Base-by-base conservation (phyloP, 1,140 invertebrate species). In the Drosophila virilis region DNA sequence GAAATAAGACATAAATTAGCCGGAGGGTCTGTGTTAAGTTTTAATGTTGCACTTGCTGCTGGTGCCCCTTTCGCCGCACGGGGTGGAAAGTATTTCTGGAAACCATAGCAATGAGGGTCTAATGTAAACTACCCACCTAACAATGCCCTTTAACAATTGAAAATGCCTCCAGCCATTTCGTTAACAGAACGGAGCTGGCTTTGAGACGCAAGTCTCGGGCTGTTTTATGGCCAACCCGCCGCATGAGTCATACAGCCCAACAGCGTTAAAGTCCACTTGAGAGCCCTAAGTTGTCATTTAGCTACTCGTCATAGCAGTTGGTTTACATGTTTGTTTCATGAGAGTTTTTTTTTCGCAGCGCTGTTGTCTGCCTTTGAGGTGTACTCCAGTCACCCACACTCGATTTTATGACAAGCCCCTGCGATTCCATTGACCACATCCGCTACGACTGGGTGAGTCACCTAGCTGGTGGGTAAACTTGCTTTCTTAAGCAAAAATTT, bases 1-100 rank as follows among this genome's bases (percentile, higher is more conserved):
- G 45, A 72, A 80, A 69, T 80, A 72, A 80, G 78, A 78, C 80
- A 84, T 84, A 84, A 84, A 84, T 84, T 84, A 77, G 80, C 77
- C 65, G 32, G 42, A 60, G 80, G 80, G 72, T 74, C 80, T 77
- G 64, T 84, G 81, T 84, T 80, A 77, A 73, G 64, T 77, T 77
- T 77, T 52, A 76, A 75, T 82, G 70, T 59, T 73, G 80, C 76
- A 79, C 80, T 76, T 72, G 80, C 71, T 50, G 43, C 13, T 40
- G 32, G 35, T 9, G 60, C 73, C 78, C 81, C 54, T 46, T 80
- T 51, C 59, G 48, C 40, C 48, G 58, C 45, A 69, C 62, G 57
- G 51, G 55, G 54, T 73, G 66, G 68, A 65, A 65, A 80, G 54
- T 50, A 50, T 46, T 57, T 33, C 32, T 48, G 52, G 61, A 48